Conservation (phyloP, 1,140 invertebrate species). For the Ceratina japonica region DNA sequence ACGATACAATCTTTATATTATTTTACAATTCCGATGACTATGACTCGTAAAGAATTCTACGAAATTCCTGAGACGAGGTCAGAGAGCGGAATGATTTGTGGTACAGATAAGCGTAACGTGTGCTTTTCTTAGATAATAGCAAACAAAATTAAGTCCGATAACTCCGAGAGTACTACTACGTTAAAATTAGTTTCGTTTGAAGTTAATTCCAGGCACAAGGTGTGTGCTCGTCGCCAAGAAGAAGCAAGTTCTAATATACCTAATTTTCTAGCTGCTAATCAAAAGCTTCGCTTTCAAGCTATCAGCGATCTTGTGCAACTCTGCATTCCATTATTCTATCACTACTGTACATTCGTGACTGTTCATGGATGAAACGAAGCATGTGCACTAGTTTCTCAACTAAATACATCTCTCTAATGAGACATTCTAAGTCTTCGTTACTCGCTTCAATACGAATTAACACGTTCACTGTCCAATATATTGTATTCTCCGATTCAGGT, state of each 20-base stretch:
- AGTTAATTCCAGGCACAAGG: no score
- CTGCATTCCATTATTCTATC: not conserved
- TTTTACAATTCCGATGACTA: no score
- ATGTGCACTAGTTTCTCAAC: not conserved
- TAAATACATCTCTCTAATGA: not conserved
- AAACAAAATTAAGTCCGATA: not conserved
- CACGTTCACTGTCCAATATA: no score
- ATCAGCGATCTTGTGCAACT: not conserved
- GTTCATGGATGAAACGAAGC: constrained; percentile 21
- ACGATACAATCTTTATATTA: no score
- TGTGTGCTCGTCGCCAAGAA: not conserved
- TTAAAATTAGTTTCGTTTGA: not conserved
- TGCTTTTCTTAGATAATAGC: not conserved
- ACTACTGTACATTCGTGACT: constrained; percentile 5
- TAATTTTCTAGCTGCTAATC: not conserved
- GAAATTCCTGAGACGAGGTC: no score
- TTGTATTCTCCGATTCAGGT: no score
- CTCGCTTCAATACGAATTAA: no score
- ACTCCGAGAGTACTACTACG: not conserved
- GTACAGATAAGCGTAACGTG: not conserved
- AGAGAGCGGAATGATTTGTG: not conserved
- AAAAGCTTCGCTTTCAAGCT: not conserved
- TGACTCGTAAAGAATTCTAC: not conserved
- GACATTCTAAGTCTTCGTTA: no score
- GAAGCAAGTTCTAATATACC: no score